Conservation (phyloP, 2,797 vertebrate genomes). For the Myotis pilosus region DNA sequence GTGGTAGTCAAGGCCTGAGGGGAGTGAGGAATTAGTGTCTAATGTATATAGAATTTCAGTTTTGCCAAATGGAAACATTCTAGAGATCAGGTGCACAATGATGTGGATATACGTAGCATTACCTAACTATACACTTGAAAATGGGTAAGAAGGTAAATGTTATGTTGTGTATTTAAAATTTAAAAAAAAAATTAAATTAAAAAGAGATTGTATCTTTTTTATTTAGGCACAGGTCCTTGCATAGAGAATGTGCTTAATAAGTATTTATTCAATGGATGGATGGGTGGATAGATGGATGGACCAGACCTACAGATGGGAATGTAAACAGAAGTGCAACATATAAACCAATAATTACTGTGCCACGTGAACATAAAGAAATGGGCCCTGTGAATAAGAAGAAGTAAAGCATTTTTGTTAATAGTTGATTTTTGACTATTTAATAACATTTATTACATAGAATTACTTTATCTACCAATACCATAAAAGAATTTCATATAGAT, state of each 20-base stretch:
- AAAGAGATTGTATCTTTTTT: not conserved
- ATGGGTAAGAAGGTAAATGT: not conserved
- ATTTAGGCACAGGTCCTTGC: not conserved
- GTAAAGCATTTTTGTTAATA: not conserved
- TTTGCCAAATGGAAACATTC: not conserved
- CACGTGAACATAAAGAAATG: not conserved
- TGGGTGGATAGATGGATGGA: not conserved
- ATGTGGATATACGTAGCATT: not conserved
- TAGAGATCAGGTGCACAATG: not conserved
- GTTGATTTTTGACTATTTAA: not conserved
- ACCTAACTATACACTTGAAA: not conserved
- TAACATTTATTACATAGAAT: not conserved
- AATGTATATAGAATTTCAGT: not conserved
- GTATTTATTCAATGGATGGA: not conserved
- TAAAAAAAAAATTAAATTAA: not conserved
- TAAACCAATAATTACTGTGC: not conserved
- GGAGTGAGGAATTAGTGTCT: not conserved
- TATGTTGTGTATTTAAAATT: not conserved
- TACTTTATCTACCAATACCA: not conserved
- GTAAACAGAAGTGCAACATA: not conserved
- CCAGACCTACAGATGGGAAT: not conserved
- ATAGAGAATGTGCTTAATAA: slow-evolving; percentile 13
- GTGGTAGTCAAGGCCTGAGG: not conserved
- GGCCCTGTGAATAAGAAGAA: not conserved
- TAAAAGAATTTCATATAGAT: not conserved